phyloP scores from a whole-genome alignment of 1,140 invertebrate species.

The Heliconius eleuchia region DNA sequence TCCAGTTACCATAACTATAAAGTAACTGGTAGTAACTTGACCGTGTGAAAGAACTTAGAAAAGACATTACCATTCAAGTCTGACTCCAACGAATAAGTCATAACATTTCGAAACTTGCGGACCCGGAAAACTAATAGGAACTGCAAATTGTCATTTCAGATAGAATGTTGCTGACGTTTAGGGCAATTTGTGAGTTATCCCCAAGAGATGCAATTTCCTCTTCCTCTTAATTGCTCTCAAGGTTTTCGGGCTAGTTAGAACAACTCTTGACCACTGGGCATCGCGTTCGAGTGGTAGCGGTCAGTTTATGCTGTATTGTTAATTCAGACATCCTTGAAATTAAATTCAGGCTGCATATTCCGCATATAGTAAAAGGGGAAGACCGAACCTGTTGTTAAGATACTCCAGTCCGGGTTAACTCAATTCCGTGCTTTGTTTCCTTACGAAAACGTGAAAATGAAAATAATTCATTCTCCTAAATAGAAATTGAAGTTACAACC shows the following conservation, averaged over 20 bases:
- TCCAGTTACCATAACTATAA: background rate
- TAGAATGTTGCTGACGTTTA: constrained; percentile 61
- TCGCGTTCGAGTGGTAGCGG: constrained; percentile 7
- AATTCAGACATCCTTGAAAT: too few species aligned
- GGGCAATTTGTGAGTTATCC: constrained; percentile 67
- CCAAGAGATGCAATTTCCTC: constrained; percentile 71
- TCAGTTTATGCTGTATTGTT: background rate
- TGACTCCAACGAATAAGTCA: constrained; percentile 31
- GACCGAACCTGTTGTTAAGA: too few species aligned
- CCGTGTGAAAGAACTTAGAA: constrained; percentile 27
- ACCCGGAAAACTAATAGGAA: constrained; percentile 50
- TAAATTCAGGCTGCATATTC: too few species aligned
- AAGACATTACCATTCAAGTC: constrained; percentile 26
- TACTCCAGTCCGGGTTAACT: too few species aligned
- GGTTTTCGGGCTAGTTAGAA: constrained; percentile 46
- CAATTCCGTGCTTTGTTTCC: too few species aligned
- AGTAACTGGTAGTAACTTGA: constrained; percentile 7
- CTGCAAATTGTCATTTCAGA: constrained; percentile 66
- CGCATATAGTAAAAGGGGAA: too few species aligned
- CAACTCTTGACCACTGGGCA: constrained; percentile 21
- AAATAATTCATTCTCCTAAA: too few species aligned
- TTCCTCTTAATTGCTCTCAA: constrained; percentile 69
- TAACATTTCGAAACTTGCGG: constrained; percentile 35
- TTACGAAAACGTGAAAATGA: too few species aligned
- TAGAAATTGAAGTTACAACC: too few species aligned